A percentile compares a stretch with the other conserved stretches of the same genome.
These are phyloP conservation scores for Sitta carolinensis DNA, from an alignment of 2,797 vertebrate genomes.

Conservation along the genomic window DNA sequence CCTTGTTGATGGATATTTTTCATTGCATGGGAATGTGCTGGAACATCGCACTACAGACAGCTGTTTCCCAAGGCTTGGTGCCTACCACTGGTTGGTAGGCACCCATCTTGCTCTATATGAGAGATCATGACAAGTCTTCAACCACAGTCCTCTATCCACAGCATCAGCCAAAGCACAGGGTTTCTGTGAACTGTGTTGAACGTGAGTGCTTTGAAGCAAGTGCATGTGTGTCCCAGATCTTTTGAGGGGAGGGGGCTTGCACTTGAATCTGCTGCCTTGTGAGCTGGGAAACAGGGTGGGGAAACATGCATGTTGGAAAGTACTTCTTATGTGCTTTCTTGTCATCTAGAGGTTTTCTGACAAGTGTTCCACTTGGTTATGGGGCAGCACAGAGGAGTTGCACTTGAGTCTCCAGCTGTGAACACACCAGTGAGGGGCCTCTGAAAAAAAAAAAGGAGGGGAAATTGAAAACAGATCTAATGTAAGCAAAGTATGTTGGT, in stretches of 20 bases:
- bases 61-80: not conserved
- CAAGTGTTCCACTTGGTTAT: conserved; percentile 50
- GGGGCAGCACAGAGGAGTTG: conserved; percentile 36
- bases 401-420: conserved; percentile 50
- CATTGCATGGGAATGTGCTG: not conserved
- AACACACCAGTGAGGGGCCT: conserved; percentile 35
- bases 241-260: not conserved
- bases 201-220: not conserved
- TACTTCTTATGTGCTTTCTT: conserved; percentile 32
- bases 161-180: not conserved
- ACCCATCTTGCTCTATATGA: not conserved
- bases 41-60: not conserved
- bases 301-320: conserved; percentile 43
- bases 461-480: conserved; percentile 67
- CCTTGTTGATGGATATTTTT: not conserved
- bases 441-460: conserved; percentile 8
- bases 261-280: conserved; percentile 28
- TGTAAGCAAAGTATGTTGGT: conserved; percentile 60
- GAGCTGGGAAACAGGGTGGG: conserved; percentile 29
- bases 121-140: not conserved
- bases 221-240: not conserved
- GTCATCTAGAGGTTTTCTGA: conserved; percentile 55
- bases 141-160: not conserved
- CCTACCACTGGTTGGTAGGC: not conserved
- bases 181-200: not conserved